Conservation (phyloP, 2,797 vertebrate genomes). For the Eulemur albifrons region DNA sequence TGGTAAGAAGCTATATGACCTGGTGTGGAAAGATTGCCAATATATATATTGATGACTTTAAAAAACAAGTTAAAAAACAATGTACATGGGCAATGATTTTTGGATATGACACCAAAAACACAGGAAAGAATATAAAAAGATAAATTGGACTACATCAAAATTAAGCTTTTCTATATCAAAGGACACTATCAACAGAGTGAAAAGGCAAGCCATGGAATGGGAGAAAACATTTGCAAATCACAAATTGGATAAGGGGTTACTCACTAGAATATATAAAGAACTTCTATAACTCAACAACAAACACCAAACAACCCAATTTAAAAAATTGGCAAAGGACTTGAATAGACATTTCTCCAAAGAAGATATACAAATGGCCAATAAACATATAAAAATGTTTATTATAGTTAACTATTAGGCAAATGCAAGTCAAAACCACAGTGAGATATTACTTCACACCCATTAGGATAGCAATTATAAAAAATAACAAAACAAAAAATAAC, state of each 20-base stretch:
- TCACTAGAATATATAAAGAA: background rate
- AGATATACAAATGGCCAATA: background rate
- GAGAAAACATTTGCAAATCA: background rate
- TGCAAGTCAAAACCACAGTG: background rate
- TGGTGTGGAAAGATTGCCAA: background rate
- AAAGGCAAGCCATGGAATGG: background rate
- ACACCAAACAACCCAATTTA: background rate
- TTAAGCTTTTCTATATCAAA: background rate
- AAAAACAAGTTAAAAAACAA: background rate
- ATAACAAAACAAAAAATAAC: background rate
- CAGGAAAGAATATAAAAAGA: background rate
- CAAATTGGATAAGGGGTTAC: background rate
- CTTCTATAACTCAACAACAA: background rate
- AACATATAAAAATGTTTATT: background rate
- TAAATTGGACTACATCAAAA: background rate
- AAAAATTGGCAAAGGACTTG: background rate
- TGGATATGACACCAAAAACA: background rate
- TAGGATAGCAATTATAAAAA: background rate
- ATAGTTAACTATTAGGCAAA: background rate
- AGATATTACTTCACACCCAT: background rate
- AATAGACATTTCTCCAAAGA: background rate
- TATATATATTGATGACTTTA: background rate
- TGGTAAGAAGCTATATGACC: background rate
- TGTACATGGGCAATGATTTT: background rate
- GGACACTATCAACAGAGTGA: background rate